These are phyloP conservation scores for Helobdella robusta DNA, from an alignment of 2,888 invertebrate species.

Conservation along the genomic window DNA sequence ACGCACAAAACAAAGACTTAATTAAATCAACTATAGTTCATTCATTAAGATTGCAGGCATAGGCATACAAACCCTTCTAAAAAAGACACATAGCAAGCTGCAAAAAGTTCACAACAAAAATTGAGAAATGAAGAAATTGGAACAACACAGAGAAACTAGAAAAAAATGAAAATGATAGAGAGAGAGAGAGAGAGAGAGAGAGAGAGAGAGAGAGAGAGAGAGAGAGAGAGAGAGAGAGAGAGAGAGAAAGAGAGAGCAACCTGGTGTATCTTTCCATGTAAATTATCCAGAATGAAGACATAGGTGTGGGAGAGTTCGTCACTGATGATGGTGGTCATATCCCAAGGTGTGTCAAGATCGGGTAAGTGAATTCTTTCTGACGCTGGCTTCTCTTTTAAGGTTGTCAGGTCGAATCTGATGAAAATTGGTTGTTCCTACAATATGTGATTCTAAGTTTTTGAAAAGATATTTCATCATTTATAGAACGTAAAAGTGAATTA, in stretches of 20 bases:
- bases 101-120: background rate
- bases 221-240: conserved; percentile 4
- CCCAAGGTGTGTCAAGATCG: conserved; percentile 20
- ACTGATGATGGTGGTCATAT: conserved; percentile 10
- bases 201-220: conserved; percentile 23
- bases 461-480: too few species aligned
- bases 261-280: conserved; percentile 15
- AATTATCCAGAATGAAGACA: conserved; percentile 18
- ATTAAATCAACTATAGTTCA: too few species aligned
- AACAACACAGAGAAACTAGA: background rate
- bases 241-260: conserved; percentile 19
- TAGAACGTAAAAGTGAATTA: too few species aligned
- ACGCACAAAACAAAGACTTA: too few species aligned
- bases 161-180: too few species aligned
- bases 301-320: background rate
- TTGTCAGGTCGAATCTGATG: too few species aligned
- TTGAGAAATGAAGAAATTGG: background rate
- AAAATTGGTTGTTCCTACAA: too few species aligned
- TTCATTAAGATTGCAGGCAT: too few species aligned
- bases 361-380: background rate
- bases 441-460: too few species aligned
- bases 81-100: too few species aligned
- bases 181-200: conserved; percentile 25
- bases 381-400: too few species aligned
- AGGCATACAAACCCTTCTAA: too few species aligned